These are phyloP conservation scores for Athetis lepigone DNA, from an alignment of 2,888 invertebrate genomes.

Conservation along the genomic window DNA sequence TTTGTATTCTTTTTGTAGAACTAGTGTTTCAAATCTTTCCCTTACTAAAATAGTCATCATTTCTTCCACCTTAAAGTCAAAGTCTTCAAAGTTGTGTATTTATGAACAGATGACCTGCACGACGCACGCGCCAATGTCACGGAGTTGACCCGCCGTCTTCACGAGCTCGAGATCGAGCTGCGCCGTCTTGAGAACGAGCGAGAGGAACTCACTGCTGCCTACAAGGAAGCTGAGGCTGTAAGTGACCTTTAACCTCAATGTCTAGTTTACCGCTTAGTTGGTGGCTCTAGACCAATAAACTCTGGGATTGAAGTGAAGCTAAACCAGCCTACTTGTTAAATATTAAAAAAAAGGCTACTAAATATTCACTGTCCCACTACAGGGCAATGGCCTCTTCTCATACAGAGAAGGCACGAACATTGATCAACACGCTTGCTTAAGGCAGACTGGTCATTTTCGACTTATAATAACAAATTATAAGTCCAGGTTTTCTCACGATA, in stretches of 20 bases:
- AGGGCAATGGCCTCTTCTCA: too few species aligned
- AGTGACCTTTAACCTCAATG: conserved; percentile 79
- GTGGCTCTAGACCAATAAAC: too few species aligned
- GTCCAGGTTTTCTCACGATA: too few species aligned
- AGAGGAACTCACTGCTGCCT: conserved; percentile 99
- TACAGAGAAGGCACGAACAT: too few species aligned
- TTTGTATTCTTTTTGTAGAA: not conserved
- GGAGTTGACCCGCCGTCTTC: conserved; percentile 98
- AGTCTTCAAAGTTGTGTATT: not conserved
- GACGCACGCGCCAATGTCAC: conserved; percentile 98
- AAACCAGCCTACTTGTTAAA: too few species aligned
- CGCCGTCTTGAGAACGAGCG: conserved; percentile 99
- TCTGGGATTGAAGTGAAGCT: too few species aligned
- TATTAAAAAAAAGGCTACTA: too few species aligned
- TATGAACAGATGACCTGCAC: conserved; percentile 95
- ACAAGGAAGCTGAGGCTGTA: conserved; percentile 99
- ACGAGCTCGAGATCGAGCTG: conserved; percentile 99
- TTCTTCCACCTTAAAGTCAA: not conserved
- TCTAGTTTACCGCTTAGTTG: not conserved
- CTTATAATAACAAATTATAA: too few species aligned
- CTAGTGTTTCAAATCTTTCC: not conserved
- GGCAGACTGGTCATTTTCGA: too few species aligned
- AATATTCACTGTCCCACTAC: too few species aligned
- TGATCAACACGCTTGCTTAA: too few species aligned
- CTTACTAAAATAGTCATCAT: too few species aligned